Base-by-base conservation (phyloP, 2,797 vertebrate genomes). In the Tenualosa thibaudeaui region DNA sequence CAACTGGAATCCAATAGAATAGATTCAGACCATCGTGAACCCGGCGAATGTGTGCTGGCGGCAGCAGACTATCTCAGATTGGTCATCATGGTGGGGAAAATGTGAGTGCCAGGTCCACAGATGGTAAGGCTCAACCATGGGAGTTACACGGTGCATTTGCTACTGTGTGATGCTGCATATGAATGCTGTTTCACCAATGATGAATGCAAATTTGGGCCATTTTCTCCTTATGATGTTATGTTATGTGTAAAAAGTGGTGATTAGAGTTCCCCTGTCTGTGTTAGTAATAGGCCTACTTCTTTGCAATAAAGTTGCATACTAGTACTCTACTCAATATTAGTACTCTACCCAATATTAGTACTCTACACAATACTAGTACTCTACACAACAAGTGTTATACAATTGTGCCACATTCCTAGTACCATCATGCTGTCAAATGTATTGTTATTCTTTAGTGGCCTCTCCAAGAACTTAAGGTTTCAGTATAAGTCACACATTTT, bases 131-230 rank as follows among this genome's bases (percentile, higher is more conserved):
- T 83, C 91, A 83, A 87, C 92, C 86, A 89, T 92, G 87, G 88
- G 90, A 83, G 84, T 88, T 88, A 51, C 87, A 88, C 90, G 90
- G 89, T 87, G 92, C 91, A 89, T 87, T 88, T 90, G 90, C 86
- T 89, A 94, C 93, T 94, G 91, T 94, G 92, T 88, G 89, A 85
- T 86, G 86, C 84, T 88, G 86, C 88, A 88, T 53, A 86, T 24
- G 31, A 78, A 1, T 49, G 43, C 43, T 71, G 9, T 62, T 62
- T 24, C 3, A 9, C n/a, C 60, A n/a, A 10, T 24, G 7, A 62
- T n/a, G 60, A 62, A 62, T n/a, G 19, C 24, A 56, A 56, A 19
- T 56, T 56, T 19, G 54, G 3, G 15, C 53, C 53, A 54, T 54
- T 54, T 54, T 15, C 7, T 49, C 46, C 7, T 13, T 12, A 15